A percentile compares a stretch with the other conserved stretches of the same genome.
These are phyloP conservation scores for Stenopsyche tienmushanensis DNA, from an alignment of 1,140 invertebrate species.

Conservation along the genomic window DNA sequence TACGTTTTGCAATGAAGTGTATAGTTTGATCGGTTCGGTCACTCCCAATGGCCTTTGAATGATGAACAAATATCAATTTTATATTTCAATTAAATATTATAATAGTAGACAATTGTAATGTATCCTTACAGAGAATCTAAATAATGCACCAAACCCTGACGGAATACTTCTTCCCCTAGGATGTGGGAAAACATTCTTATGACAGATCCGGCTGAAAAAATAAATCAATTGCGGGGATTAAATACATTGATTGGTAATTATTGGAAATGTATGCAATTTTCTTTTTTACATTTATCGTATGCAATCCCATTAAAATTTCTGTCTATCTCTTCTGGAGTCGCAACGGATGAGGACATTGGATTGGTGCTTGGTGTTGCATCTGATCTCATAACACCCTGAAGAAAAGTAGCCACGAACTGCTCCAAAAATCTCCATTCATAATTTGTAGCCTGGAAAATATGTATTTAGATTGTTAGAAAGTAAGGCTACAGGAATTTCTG, in stretches of 20 bases:
- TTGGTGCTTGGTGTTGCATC: slow-evolving; percentile 69
- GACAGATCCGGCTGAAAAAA: slow-evolving; percentile 56
- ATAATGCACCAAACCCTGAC: slow-evolving; percentile 49
- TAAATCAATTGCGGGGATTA: background rate
- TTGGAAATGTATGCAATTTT: background rate
- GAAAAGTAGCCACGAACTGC: slow-evolving; percentile 70
- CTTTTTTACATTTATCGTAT: slow-evolving; percentile 55
- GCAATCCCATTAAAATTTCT: slow-evolving; percentile 80
- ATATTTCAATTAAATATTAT: background rate
- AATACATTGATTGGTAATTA: background rate
- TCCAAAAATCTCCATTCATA: slow-evolving; percentile 76
- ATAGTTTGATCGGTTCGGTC: slow-evolving; percentile 10
- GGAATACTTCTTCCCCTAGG: slow-evolving; percentile 52
- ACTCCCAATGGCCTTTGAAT: slow-evolving; percentile 12
- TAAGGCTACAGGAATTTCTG: no score
- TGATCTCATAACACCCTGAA: slow-evolving; percentile 63
- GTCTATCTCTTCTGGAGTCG: slow-evolving; percentile 70
- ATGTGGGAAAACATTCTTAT: slow-evolving; percentile 59
- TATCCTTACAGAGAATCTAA: slow-evolving; percentile 49
- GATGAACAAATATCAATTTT: slow-evolving; percentile 1
- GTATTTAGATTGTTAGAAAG: no score
- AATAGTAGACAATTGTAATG: background rate
- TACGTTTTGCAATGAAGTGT: slow-evolving; percentile 6
- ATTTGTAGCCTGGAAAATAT: slow-evolving; percentile 35
- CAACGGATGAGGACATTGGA: slow-evolving; percentile 72